Base-by-base conservation (phyloP, 2,113 vertebrate species). In the Meriones unguiculatus region DNA sequence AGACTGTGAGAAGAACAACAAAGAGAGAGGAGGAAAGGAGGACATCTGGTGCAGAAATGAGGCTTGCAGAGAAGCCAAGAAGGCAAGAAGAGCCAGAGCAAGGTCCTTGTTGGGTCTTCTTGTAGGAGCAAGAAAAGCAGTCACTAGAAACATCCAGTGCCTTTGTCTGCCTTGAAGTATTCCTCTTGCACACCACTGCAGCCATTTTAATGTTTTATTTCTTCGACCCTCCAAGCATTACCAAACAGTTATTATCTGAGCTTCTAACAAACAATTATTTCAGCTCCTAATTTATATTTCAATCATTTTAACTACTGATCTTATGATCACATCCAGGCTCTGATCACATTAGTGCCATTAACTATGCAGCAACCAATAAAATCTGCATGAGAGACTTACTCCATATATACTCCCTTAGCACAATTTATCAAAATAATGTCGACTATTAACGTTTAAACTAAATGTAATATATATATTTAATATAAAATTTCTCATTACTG, bases 401-500 rank as follows among this genome's bases (percentile, higher is more conserved):
- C 96, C 80, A 89, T 96, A 97, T 97, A 97, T 96, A 98, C 96
- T 98, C 97, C 98, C 97, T 96, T 93, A 97, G 98, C 8, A 86
- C 97, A 96, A 98, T 98, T 98, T 98, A 98, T 98, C 98, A 98
- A 98, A 98, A 98, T 98, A 98, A 98, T 97, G 97, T 97, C 81
- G 98, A 97, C 97, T 97, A 97, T 98, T 98, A 98, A 98, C 89
- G n/a, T 97, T 98, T 97, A 98, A 98, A 97, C 98, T 98, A 98
- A 98, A 98, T 97, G 97, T 98, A 98, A 98, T 97, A 98, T 98
- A 98, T 98, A 97, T 97, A 98, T 98, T 98, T 98, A 98, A 98
- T 98, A 98, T 98, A 98, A 98, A 98, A 98, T 96, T 98, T 98
- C 97, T 98, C 98, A 98, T 98, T 98, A 98, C 97, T 96, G 94